Evolutionary conservation across 1,140 invertebrate genomes (phyloP).

Genomic region (Neodiprion virginianus): DNA sequence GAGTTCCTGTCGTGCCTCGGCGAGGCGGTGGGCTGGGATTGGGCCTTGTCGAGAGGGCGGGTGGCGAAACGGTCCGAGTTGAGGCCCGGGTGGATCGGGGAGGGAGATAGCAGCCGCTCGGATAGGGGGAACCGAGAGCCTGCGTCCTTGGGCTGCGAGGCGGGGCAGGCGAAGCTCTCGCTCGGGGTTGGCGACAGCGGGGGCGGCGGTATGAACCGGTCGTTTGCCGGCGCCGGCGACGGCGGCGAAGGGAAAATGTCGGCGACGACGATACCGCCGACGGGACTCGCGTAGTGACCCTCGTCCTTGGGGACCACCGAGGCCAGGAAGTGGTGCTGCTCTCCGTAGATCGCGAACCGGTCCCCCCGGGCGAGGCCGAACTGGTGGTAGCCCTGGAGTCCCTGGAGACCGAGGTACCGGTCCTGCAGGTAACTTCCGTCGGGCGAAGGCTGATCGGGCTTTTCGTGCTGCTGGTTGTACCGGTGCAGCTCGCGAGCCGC

Average conservation of each 20-base stretch:
- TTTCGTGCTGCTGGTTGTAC: constrained; percentile 3
- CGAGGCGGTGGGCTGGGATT: constrained; percentile 35
- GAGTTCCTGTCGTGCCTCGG: constrained; percentile 20
- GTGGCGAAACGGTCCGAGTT: constrained; percentile 21
- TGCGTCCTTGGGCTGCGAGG: constrained; percentile 38
- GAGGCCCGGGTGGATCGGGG: constrained; percentile 44
- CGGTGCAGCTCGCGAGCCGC: not conserved
- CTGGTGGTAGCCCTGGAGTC: constrained; percentile 4
- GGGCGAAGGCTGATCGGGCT: not conserved
- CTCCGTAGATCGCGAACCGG: not conserved
- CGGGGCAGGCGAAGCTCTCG: constrained; percentile 52
- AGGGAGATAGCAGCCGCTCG: constrained; percentile 32
- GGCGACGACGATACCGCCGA: constrained; percentile 35
- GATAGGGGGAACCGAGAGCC: constrained; percentile 39
- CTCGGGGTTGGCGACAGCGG: constrained; percentile 53
- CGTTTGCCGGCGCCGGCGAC: constrained; percentile 55
- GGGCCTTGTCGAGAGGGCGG: too few species aligned
- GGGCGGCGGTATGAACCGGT: constrained; percentile 56
- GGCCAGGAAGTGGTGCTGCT: constrained; percentile 52
- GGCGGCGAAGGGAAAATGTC: constrained; percentile 59
- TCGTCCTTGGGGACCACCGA: constrained; percentile 55
- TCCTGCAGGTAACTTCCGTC: not conserved
- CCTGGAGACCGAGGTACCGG: not conserved
- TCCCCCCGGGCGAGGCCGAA: not conserved
- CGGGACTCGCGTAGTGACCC: constrained; percentile 32